These are phyloP conservation scores for Polymixis flavicincta DNA, from an alignment of 2,888 invertebrate genomes.

Conservation along the genomic window DNA sequence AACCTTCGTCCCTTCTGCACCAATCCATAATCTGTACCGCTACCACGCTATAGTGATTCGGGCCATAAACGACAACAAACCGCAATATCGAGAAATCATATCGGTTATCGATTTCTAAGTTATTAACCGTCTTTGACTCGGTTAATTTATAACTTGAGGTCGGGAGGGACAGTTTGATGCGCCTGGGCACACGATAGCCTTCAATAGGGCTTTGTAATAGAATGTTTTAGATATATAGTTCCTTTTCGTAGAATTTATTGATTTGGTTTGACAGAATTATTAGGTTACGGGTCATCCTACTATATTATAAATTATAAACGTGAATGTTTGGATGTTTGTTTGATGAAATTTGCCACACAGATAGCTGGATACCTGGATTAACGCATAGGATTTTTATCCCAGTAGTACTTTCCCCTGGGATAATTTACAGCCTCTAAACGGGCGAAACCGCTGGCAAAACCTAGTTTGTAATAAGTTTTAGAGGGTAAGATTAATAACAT, in stretches of 20 bases:
- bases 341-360: too few relatives aligned
- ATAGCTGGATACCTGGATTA: too few relatives aligned
- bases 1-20: slow-evolving; percentile 6
- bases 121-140: slow-evolving; percentile 69
- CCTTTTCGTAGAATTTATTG: slow-evolving; percentile 1
- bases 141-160: slow-evolving; percentile 62
- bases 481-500: too few relatives aligned
- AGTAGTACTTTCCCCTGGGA: too few relatives aligned
- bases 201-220: slow-evolving; percentile 40
- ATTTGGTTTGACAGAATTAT: background rate
- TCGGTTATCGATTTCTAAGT: slow-evolving; percentile 79
- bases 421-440: too few relatives aligned
- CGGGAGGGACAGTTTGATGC: slow-evolving; percentile 48
- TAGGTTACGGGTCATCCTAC: background rate
- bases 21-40: slow-evolving; percentile 20
- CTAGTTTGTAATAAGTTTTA: too few relatives aligned
- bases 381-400: too few relatives aligned
- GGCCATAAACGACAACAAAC: slow-evolving; percentile 71
- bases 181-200: slow-evolving; percentile 38
- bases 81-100: slow-evolving; percentile 74
- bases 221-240: background rate
- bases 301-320: too few relatives aligned
- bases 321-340: too few relatives aligned
- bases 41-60: slow-evolving; percentile 69
- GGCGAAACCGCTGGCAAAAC: too few relatives aligned